Base-by-base conservation (phyloP, 2,113 vertebrate genomes). In the Ciconia stormi region DNA sequence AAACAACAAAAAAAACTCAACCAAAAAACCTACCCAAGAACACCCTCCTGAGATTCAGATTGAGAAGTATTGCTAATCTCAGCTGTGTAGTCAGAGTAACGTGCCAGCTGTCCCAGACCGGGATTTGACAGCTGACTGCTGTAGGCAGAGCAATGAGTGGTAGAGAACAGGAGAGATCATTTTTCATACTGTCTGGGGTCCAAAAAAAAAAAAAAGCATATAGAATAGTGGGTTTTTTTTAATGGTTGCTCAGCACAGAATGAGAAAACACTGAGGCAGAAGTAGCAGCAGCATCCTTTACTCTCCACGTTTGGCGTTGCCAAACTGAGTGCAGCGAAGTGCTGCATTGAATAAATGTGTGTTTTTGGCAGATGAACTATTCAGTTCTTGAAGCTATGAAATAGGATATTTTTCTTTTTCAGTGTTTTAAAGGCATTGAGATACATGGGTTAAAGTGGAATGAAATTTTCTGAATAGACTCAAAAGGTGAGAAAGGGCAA, bases 91-190 rank as follows among this genome's bases (percentile, higher is more conserved):
- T 49, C 66, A 61, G 52, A 82, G 56, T 36, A 47, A 70, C 8
- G 47, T 63, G 69, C 90, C 95, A 93, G 87, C 95, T 93, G 85
- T 90, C 82, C 89, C 79, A 71, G 71, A 80, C 61, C 69, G 70
- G 62, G 22, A 17, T 92, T 80, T 95, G 87, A 55, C 73, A 81
- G 71, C 65, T 86, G 89, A 49, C 77, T 94, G 70, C 62, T 90
- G 47, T 63, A 50, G 71, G 71, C 63, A 71, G 63, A 78, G 5
- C 84, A 84, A 58, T 3, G 25, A 90, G 66, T 38, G 38, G 20
- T 56, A 93, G 42, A 38, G 66, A 95, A 22, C 27, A 62, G 50
- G 56, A 76, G 63, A 70, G 47, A 81, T n/a, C 4, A 11, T 50
- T 88, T 90, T 72, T 84, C 50, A 16, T 94, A 42, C 14, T 62